Evolutionary conservation across 2,113 vertebrate genomes (phyloP).

Genomic region (Strix uralensis): DNA sequence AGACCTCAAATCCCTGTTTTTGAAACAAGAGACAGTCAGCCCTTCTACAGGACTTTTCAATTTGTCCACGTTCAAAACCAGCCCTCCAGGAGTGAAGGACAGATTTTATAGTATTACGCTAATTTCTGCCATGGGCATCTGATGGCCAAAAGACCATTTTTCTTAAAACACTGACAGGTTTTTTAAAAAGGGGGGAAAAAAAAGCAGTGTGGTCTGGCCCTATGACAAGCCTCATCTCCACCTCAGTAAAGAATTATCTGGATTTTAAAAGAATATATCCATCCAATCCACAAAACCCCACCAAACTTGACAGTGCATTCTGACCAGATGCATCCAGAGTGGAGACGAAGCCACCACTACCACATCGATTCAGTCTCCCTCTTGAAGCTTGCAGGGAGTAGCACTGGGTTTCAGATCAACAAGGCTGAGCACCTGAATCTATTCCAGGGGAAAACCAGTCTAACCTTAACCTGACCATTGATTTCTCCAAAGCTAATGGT

Average conservation of each 20-base stretch:
- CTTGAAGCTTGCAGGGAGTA: background rate
- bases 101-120: too few species aligned
- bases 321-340: background rate
- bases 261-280: background rate
- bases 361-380: background rate
- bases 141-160: background rate
- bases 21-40: background rate
- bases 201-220: background rate
- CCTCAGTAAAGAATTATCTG: background rate
- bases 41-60: background rate
- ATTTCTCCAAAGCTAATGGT: background rate
- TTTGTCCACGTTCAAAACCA: background rate
- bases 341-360: background rate
- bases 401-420: background rate
- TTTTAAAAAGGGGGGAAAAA: background rate
- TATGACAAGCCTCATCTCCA: background rate
- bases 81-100: background rate
- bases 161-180: background rate
- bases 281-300: background rate
- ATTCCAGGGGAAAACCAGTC: background rate
- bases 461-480: background rate
- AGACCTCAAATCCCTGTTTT: background rate
- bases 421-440: background rate
- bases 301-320: fast-evolving
- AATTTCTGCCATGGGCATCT: background rate